phyloP scores from a whole-genome alignment of 2,888 invertebrate genomes.

The Drosophila histrio region DNA sequence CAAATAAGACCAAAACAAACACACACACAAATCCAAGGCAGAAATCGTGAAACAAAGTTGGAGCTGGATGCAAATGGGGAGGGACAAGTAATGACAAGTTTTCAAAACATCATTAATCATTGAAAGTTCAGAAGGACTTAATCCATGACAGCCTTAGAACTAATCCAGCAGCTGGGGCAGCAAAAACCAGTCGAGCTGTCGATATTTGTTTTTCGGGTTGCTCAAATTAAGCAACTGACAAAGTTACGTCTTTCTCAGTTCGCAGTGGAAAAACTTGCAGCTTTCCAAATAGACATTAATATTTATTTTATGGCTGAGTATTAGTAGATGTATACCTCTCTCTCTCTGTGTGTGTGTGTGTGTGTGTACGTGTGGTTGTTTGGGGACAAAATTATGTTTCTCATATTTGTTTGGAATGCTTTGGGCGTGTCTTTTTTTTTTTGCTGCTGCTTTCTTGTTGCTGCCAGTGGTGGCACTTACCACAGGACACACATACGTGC shows the following conservation, averaged over 20 bases:
- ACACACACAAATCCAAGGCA: conserved; percentile 5
- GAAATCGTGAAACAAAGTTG: neutral
- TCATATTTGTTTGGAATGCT: conserved; percentile 79
- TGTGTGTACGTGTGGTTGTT: conserved; percentile 4
- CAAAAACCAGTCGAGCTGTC: conserved; percentile 51
- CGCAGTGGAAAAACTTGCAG: conserved; percentile 21
- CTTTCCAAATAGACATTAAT: conserved; percentile 41
- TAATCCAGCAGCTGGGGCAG: conserved; percentile 29
- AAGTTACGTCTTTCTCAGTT: conserved; percentile 36
- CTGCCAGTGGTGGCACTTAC: conserved; percentile 7
- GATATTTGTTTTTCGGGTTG: conserved; percentile 69
- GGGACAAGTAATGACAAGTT: conserved; percentile 59
- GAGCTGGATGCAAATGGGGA: neutral
- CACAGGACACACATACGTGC: conserved; percentile 26
- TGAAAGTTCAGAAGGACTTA: conserved; percentile 69
- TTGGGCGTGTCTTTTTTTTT: conserved; percentile 43
- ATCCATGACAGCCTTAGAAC: conserved; percentile 58
- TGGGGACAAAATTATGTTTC: conserved; percentile 62
- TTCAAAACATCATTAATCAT: conserved; percentile 76
- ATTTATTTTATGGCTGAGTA: conserved; percentile 24
- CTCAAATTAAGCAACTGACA: conserved; percentile 67
- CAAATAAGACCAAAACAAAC: conserved; percentile 28
- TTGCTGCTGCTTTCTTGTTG: neutral
- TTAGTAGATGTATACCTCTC: neutral
- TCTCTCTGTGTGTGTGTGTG: conserved; percentile 5